Evolutionary conservation across 2,113 vertebrate species (phyloP), one percentile per base, ranked within the genome.

Genomic region (Sinocyclocheilus maitianheensis): DNA sequence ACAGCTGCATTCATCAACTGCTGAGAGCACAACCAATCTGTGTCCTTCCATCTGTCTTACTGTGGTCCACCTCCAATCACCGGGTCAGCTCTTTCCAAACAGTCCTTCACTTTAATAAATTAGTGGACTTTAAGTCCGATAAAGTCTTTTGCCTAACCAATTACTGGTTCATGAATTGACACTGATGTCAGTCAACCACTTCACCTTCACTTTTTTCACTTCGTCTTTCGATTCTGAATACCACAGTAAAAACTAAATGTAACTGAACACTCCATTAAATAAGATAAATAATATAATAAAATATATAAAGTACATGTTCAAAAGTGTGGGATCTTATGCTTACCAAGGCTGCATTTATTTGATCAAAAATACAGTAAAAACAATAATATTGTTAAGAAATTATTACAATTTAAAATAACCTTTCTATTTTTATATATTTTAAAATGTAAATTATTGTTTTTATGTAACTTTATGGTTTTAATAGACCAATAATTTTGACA

Each of bases 1-100:
- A 83, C 81, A 83, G 81, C 65, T 83, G 65, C 65, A 72, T 83
- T 83, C 65, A 83, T 83, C 81, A 83, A 83, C 65, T 82, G 46
- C 80, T 71, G 80, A 51, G 43, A 71, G 63, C 62, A 82, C 80
- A 37, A 55, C 81, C 81, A 83, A 83, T 83, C 81, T 55, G 63
- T 40, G 48, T 55, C 65, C 81, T 83, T 83, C 65, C 81, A 83
- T 83, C 81, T 72, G 81, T 69, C 65, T 37, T 37, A 55, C 43
- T n/a, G 48, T 83, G 65, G 65, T 53, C 81, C 65, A 72, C 48
- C 81, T 72, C 40, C 79, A 48, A 81, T 55, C 65, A 37, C 24
- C 26, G 5, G 20, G 46, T 53, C 1, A 10, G 26, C 26, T 55
- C 24, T 37, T 71, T 48, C 46, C 81, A 83, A 83, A 83, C 65